Conservation (phyloP, 2,113 vertebrate species). For the Nerophis lumbriciformis region DNA sequence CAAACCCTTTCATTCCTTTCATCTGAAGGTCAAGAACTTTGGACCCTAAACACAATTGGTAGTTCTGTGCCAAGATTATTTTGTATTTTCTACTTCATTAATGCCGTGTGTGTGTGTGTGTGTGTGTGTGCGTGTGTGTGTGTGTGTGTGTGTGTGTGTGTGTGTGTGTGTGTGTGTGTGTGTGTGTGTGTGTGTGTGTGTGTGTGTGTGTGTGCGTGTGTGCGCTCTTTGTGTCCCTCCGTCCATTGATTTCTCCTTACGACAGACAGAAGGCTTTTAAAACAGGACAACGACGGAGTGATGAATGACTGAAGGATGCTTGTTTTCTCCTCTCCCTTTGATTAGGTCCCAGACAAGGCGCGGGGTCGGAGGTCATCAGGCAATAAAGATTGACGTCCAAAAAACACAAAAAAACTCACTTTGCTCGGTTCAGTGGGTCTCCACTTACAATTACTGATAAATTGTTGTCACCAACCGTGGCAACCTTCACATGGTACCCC, state of each 20-base stretch:
- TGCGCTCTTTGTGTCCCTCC: slow-evolving; percentile 32
- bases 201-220: slow-evolving; percentile 10
- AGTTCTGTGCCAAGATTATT: slow-evolving; percentile 23
- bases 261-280: slow-evolving; percentile 50
- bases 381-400: slow-evolving; percentile 56
- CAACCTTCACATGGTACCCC: slow-evolving; percentile 30
- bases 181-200: slow-evolving; percentile 37
- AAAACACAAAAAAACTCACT: slow-evolving; percentile 59
- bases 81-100: slow-evolving; percentile 34
- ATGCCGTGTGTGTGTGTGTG: slow-evolving; percentile 29
- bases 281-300: slow-evolving; percentile 59
- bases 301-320: slow-evolving; percentile 65
- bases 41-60: slow-evolving; percentile 48
- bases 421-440: slow-evolving; percentile 57
- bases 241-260: slow-evolving; percentile 62
- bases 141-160: slow-evolving; percentile 43
- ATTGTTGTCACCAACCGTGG: slow-evolving; percentile 48
- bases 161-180: slow-evolving; percentile 40
- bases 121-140: slow-evolving; percentile 36
- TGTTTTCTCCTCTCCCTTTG: slow-evolving; percentile 64
- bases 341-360: slow-evolving; percentile 66
- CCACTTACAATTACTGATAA: slow-evolving; percentile 58
- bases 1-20: slow-evolving; percentile 44
- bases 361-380: slow-evolving; percentile 48
- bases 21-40: slow-evolving; percentile 59